Evolutionary conservation across 2,797 vertebrate species (phyloP), one percentile per base, ranked within the genome.

Genomic region (Phoxinus dragarum): DNA sequence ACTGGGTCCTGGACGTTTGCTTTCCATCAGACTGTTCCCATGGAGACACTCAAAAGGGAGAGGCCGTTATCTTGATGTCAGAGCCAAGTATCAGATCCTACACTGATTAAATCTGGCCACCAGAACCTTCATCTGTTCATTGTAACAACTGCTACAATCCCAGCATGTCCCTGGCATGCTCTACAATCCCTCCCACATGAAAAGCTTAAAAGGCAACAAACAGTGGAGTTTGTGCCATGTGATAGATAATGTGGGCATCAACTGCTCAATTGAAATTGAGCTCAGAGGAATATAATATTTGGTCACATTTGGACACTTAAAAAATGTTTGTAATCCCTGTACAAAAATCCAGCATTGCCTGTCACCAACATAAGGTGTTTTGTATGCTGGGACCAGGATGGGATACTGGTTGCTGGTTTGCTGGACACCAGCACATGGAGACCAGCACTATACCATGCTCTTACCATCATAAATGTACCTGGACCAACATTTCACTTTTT

Each of bases 31-130:
- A 84, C 71, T 69, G 82, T 84, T 81, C 84, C 82, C 78, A 85
- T 77, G 78, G 66, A 84, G 76, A 75, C 52, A 14, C 52, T 54
- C 36, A 47, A 71, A 74, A 82, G 76, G 36, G 71, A 84, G 64
- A 74, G 52, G 72, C 85, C 75, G 27, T 77, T 80, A 73, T 77
- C 68, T 81, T 84, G 82, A 78, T 69, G 87, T 87, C 77, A 64
- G 27, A 19, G 85, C 77, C 87, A 87, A 88, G 59, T 75, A 59
- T 86, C 81, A 81, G 54, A 80, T 80, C 44, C 38, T 64, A 81
- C 54, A 67, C 79, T 61, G 69, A 84, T 81, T 44, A 81, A 71
- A 88, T 84, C 86, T 90, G 84, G 59, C 79, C 82, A 75, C 23
- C 49, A 82, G 73, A 72, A 34, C 56, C 49, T 67, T 86, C 82